Evolutionary conservation across 2,113 vertebrate species (phyloP).

Genomic region (Trochalopteron elliotii): DNA sequence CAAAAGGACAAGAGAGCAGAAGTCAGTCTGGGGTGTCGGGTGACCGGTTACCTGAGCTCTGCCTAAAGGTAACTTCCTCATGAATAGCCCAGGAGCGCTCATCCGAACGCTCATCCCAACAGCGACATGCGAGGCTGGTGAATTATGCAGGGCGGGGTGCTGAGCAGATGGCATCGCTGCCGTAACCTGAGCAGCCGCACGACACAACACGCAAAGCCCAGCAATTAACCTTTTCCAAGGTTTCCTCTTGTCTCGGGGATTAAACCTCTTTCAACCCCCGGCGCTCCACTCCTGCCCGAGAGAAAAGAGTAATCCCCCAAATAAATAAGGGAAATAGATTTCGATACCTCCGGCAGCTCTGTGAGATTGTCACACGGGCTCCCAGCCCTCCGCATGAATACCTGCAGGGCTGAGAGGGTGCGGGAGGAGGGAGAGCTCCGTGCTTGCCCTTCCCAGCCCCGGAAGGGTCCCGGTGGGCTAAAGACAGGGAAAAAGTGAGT

Average conservation of each 20-base stretch:
- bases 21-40: constrained; percentile 53
- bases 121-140: constrained; percentile 33
- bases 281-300: background rate
- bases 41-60: constrained; percentile 69
- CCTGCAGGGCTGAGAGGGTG: background rate
- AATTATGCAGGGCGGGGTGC: constrained; percentile 67
- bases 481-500: background rate
- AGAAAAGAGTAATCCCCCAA: constrained; percentile 24
- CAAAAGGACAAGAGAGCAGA: constrained; percentile 64
- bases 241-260: constrained; percentile 56
- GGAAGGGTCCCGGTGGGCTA: background rate
- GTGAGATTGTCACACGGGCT: background rate
- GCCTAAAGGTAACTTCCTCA: constrained; percentile 66
- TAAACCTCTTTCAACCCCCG: constrained; percentile 27
- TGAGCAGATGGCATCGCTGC: constrained; percentile 68
- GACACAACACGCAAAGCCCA: constrained; percentile 47
- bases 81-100: constrained; percentile 57
- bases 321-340: constrained; percentile 35
- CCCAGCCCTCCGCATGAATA: background rate
- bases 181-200: constrained; percentile 51
- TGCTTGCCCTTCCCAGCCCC: background rate
- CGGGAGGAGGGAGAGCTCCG: background rate
- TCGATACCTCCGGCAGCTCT: background rate
- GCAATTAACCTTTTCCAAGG: constrained; percentile 66
- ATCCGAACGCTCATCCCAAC: background rate